These are phyloP conservation scores for Cephus spinipes DNA, from an alignment of 2,888 invertebrate genomes.

Conservation along the genomic window DNA sequence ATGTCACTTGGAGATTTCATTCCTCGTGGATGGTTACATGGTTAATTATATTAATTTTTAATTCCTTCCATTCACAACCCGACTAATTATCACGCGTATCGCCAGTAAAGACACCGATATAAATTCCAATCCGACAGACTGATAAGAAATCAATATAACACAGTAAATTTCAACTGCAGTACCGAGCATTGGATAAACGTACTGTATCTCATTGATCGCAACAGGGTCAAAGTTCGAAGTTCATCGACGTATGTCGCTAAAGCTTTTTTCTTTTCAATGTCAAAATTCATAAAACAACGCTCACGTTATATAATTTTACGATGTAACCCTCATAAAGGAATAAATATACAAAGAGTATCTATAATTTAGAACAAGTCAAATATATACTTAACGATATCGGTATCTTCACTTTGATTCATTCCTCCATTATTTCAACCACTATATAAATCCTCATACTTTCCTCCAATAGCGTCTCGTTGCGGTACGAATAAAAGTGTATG, in stretches of 20 bases:
- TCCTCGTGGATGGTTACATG: constrained; percentile 3
- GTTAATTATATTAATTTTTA: constrained; percentile 7
- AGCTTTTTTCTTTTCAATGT: no score
- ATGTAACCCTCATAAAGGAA: not conserved
- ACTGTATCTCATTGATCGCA: no score
- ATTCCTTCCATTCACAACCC: constrained; percentile 3
- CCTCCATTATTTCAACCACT: constrained; percentile 20
- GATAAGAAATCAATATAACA: not conserved
- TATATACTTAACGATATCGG: not conserved
- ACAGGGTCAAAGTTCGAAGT: no score
- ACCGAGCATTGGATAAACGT: no score
- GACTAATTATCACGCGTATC: constrained; percentile 5
- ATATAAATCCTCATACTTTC: constrained; percentile 15
- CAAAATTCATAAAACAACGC: no score
- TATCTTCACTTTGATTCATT: not conserved
- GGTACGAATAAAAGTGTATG: constrained; percentile 21
- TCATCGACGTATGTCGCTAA: no score
- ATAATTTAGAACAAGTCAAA: not conserved
- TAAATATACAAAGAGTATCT: not conserved
- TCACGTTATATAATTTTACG: no score
- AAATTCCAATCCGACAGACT: not conserved
- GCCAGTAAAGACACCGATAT: not conserved
- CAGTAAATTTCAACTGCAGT: no score
- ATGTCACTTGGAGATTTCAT: constrained; percentile 3
- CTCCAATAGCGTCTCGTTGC: constrained; percentile 14